Evolutionary conservation across 2,113 vertebrate genomes (phyloP), one percentile per base, ranked within the genome.

Genomic region (Muscicapa adusta): DNA sequence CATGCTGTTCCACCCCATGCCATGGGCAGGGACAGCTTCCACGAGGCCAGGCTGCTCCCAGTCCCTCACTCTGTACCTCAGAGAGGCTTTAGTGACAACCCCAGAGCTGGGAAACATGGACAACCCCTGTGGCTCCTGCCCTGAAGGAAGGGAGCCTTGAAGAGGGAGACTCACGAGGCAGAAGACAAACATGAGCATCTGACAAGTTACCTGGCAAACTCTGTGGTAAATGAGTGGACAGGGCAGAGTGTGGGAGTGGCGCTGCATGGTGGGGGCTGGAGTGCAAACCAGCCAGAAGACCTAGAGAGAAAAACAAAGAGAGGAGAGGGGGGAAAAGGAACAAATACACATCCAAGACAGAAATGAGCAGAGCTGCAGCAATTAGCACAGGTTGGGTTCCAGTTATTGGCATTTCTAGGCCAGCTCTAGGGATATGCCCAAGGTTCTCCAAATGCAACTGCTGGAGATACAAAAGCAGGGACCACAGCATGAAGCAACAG

Each of bases 251-350:
- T 93, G 98, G 96, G 97, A 98, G 97, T 87, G 97, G 97, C 56
- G 96, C 96, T 92, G 98, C 96, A 57, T 97, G 98, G 91, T 97
- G 98, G 12, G 98, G 96, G 97, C 97, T 98, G 97, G 98, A 95
- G 89, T 98, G 98, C 97, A 98, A 98, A 92, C 98, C 98, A 97
- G 98, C 98, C 95, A 98, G 97, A 96, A 98, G 97, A 98, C 98
- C 98, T 98, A 97, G 93, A 98, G 93, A 96, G 88, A 95, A 92
- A 95, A 93, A 93, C 85, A 94, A 91, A 85, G 81, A 93, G 71
- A 89, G 82, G 58, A 88, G 88, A 91, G 89, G 91, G 77, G 75
- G 75, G 88, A 93, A 93, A 87, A 93, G 88, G 96, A 97, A 98
- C 95, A 97, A 97, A 97, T 94, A 94, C 77, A 96, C 94, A 95